Evolutionary conservation across 2,113 vertebrate species (phyloP).

Genomic region (Donacobius atricapilla): DNA sequence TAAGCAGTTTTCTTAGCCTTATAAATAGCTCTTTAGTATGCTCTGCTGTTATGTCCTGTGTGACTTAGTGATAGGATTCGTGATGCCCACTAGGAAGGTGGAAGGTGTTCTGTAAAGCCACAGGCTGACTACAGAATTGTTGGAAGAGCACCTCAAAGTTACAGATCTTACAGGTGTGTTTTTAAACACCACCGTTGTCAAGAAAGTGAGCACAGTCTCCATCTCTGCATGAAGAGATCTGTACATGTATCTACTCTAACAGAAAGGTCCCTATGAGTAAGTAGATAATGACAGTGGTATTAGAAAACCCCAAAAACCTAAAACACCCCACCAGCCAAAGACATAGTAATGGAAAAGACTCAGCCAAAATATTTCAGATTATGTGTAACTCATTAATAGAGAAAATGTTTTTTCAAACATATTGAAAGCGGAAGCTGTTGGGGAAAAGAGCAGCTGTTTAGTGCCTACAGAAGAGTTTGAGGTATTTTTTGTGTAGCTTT

Average conservation of each 20-base stretch:
- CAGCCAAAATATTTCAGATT: background rate
- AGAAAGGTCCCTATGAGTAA: background rate
- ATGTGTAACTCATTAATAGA: background rate
- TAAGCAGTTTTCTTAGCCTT: slow-evolving; percentile 18
- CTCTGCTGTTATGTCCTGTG: background rate
- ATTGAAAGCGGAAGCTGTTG: background rate
- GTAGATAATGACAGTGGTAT: background rate
- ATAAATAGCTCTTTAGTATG: background rate
- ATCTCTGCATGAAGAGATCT: background rate
- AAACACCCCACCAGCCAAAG: background rate
- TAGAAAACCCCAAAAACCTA: background rate
- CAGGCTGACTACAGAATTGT: background rate
- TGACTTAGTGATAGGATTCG: background rate
- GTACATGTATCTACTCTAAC: background rate
- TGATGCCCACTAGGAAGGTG: background rate
- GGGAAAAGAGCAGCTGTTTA: background rate
- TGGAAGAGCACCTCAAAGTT: background rate
- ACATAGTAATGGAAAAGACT: background rate
- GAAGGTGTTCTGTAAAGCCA: background rate
- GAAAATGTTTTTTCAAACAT: background rate
- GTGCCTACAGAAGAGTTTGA: background rate
- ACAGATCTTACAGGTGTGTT: background rate
- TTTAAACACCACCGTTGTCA: background rate
- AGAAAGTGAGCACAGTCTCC: background rate
- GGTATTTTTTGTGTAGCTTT: background rate